Evolutionary conservation across 2,888 invertebrate genomes (phyloP).

Genomic region (Platycnemis pennipes): DNA sequence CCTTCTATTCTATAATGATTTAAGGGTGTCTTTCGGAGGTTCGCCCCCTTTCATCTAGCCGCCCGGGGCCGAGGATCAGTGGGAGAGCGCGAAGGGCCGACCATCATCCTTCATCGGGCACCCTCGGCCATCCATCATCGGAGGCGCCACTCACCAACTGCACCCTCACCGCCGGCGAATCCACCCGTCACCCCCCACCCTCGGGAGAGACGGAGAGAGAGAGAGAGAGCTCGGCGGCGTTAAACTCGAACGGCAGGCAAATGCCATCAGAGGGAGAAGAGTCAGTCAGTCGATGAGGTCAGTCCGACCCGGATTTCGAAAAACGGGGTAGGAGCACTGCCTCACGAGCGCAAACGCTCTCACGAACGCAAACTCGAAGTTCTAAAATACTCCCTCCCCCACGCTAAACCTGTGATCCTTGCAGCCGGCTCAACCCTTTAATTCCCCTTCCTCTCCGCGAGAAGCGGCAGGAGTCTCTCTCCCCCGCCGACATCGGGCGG

Average conservation of each 20-base stretch:
- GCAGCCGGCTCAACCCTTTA: background rate
- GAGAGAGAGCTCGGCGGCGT: background rate
- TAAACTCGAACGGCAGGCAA: conserved; percentile 54
- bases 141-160: background rate
- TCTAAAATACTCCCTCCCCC: background rate
- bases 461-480: background rate
- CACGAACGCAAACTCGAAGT: background rate
- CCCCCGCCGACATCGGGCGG: background rate
- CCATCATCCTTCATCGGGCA: conserved; percentile 8
- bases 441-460: background rate
- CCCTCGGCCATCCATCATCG: background rate
- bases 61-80: background rate
- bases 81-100: background rate
- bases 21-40: background rate
- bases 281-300: conserved; percentile 35
- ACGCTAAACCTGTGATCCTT: background rate
- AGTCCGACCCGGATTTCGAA: conserved; percentile 46
- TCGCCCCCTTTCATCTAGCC: background rate
- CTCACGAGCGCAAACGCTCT: background rate
- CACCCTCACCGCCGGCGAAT: background rate
- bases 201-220: background rate
- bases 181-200: background rate
- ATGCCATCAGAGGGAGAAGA: background rate
- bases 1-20: background rate
- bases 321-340: background rate